Base-by-base conservation (phyloP, 2,797 vertebrate genomes). In the Poecile montanus region DNA sequence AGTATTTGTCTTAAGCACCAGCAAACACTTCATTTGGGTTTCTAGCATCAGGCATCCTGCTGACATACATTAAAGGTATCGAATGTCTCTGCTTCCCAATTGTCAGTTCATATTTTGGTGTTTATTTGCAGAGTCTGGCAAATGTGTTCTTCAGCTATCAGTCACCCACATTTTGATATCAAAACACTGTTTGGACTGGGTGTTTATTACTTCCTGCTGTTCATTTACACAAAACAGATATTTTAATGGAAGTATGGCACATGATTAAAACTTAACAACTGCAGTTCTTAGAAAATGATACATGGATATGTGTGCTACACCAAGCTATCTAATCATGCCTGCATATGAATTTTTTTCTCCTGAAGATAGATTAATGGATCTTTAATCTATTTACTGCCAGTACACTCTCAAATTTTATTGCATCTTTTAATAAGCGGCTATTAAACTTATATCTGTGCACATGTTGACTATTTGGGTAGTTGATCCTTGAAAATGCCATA, bases 311-410 rank as follows among this genome's bases (percentile, higher is more conserved):
- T 54, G 58, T 67, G 63, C 63, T 87, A 51, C 56, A 89, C 20
- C 11, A 36, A 68, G 53, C 57, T 53, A 66, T 56, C 66, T 73
- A 81, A 81, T 70, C 90, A 45, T 48, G 38, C 44, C 70, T 88
- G 85, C 34, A 75, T 84, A 68, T 76, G 94, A 95, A 56, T 68
- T 89, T 56, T 76, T 93, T 92, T 73, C 70, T 50, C 85, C 85
- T 94, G 82, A 91, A 88, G 91, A 73, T 81, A 91, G 87, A 92
- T 92, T 94, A 88, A 93, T 95, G 88, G 87, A 74, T 82, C 60
- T 95, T 95, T 96, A 92, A 96, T 96, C 76, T 92, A 73, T 78
- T 93, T 95, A 89, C 82, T 96, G 91, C 76, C 79, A 75, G 60
- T 92, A 91, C 34, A 38, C 34, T 89, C 93, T 89, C 92, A 36